Evolutionary conservation across 2,113 vertebrate genomes (phyloP).

Genomic region (Hemichromis elongatus): DNA sequence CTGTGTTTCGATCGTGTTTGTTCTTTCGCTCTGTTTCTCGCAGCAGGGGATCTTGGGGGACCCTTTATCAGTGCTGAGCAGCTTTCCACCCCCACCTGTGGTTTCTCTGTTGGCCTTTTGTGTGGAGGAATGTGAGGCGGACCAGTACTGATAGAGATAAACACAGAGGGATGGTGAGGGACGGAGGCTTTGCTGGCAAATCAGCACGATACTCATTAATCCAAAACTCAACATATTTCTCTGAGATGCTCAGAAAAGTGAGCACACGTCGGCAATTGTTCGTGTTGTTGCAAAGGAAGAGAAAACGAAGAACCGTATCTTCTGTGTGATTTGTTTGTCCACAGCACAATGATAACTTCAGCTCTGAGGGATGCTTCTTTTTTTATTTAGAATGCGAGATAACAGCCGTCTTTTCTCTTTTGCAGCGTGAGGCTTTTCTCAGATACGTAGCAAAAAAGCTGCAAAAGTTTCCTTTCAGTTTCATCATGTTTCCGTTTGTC

Average conservation of each 20-base stretch:
- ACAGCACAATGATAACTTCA: constrained; percentile 19
- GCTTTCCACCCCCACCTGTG: constrained; percentile 55
- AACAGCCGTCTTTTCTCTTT: background rate
- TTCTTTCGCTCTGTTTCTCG: constrained; percentile 46
- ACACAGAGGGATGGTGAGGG: constrained; percentile 28
- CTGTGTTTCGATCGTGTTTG: constrained; percentile 9
- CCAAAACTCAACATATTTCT: constrained; percentile 20
- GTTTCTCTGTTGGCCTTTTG: constrained; percentile 55
- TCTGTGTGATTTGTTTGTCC: background rate
- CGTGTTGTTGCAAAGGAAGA: background rate
- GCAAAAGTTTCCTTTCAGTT: constrained; percentile 12
- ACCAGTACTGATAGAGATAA: constrained; percentile 50
- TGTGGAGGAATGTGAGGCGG: constrained; percentile 59
- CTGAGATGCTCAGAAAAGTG: background rate
- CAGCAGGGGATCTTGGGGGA: constrained; percentile 55
- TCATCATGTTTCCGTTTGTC: constrained; percentile 13
- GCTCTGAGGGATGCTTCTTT: background rate
- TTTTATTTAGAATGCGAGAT: background rate
- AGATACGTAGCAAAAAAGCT: background rate
- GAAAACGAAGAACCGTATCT: background rate
- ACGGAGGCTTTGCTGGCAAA: constrained; percentile 26
- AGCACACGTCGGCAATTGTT: background rate
- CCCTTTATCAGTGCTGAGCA: constrained; percentile 65
- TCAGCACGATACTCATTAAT: constrained; percentile 43
- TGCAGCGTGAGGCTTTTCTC: background rate